phyloP scores from a whole-genome alignment of 2,113 vertebrate species.

The Scortum barcoo region DNA sequence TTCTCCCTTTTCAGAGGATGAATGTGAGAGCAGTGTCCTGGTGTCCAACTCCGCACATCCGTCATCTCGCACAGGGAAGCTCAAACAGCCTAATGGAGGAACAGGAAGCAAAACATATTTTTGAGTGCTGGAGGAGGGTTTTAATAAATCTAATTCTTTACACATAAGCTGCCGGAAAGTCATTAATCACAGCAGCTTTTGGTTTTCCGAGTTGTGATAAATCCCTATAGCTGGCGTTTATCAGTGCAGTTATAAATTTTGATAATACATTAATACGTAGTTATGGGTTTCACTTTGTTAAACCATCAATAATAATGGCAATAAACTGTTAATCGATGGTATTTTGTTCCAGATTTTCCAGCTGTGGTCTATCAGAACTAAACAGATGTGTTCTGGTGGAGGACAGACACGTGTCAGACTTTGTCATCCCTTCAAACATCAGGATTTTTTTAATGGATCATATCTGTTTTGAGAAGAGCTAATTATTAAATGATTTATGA shows the following conservation, averaged over 20 bases:
- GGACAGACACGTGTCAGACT: no score
- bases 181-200: no score
- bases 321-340: background rate
- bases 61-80: background rate
- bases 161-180: background rate
- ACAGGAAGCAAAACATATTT: background rate
- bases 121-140: background rate
- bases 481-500: background rate
- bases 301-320: background rate
- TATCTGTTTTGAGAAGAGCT: background rate
- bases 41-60: background rate
- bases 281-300: background rate
- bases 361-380: no score
- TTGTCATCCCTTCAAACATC: no score
- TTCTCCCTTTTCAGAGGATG: background rate
- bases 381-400: no score
- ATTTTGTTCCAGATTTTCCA: background rate
- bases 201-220: no score
- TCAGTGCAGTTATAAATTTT: background rate
- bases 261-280: background rate
- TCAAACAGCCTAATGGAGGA: background rate
- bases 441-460: no score
- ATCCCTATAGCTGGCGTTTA: no score
- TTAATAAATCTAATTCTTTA: background rate
- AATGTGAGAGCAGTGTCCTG: background rate